Base-by-base conservation (phyloP, 2,888 invertebrate genomes). In the Oscheius sp. region DNA sequence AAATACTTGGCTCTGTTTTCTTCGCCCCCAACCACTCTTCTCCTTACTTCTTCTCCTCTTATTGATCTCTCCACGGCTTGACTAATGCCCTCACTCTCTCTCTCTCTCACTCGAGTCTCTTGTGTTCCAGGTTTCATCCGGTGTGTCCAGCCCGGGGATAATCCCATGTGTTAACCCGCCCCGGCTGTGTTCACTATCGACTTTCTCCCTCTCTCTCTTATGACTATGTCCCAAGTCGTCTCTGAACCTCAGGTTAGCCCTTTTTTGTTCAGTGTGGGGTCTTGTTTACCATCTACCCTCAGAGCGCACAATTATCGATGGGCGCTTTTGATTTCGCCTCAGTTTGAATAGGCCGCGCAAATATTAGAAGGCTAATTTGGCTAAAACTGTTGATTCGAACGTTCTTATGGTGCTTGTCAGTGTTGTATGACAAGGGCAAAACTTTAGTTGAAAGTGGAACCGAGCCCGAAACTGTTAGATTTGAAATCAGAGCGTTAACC, bases 201-300 rank as follows among this genome's bases (percentile, higher is more conserved):
- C 57, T 37, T 32, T 29, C 37, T 65, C 11, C 32, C 63, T 55
- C 2, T 13, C 9, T 32, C 4, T 66, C 35, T 58, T 74, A 74
- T 74, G 74, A 74, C 74, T 58, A 74, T 74, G 74, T 74, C 74
- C 29, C 66, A 74, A 68, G 68, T 51, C 32, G 74, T 33, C 50
- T 68, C 68, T 58, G 74, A 74, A 58, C 47, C 74, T 68, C 70
- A 70, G 55, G 70, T 70, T 42, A 47, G 70, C 35, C 33, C 10
- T 2, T 42, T 60, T 60, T 33, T 60, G 7, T 55, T 33, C 35
- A 33, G 1, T 4, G n/a, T 21, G 21, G 21, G 42, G 42, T 3
- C 42, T 42, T 42, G 42, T 42, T 42, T 42, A 42, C 58, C 35
- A n/a, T 42, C 42, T 5, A 7, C 42, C 42, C 42, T 3, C 42